phyloP scores from a whole-genome alignment of 2,113 vertebrate genomes.

The Cyprinodon variegatus region DNA sequence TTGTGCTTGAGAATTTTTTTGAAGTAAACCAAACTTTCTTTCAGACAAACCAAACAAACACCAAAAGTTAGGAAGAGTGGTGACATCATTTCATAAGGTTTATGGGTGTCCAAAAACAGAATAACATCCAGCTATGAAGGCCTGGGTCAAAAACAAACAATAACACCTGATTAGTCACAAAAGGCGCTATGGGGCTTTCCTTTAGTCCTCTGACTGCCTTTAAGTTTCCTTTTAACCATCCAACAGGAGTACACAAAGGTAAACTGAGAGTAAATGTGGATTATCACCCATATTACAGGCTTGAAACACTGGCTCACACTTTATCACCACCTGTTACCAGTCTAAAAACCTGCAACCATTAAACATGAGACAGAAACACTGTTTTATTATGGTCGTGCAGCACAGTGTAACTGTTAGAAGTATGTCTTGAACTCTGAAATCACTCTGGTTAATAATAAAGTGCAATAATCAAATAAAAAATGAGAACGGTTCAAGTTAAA shows the following conservation, averaged over 20 bases:
- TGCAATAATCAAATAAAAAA: no score
- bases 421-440: no score
- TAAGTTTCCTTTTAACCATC: conserved; percentile 18
- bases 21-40: conserved; percentile 4
- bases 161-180: background rate
- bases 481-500: no score
- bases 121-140: background rate
- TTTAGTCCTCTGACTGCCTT: conserved; percentile 38
- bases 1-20: conserved; percentile 16
- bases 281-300: conserved; percentile 16
- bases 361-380: no score
- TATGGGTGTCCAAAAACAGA: conserved; percentile 2
- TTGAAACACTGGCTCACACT: conserved; percentile 43
- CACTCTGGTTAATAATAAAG: no score
- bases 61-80: background rate
- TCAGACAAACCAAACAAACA: conserved; percentile 19
- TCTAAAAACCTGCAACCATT: no score
- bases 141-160: background rate
- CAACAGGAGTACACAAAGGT: background rate
- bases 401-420: no score
- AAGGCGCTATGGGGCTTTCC: conserved; percentile 8
- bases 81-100: conserved; percentile 4
- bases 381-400: no score
- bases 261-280: background rate
- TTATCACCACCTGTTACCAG: conserved; percentile 21